phyloP scores from a whole-genome alignment of 2,113 vertebrate species.

The Corythornis cristatus region DNA sequence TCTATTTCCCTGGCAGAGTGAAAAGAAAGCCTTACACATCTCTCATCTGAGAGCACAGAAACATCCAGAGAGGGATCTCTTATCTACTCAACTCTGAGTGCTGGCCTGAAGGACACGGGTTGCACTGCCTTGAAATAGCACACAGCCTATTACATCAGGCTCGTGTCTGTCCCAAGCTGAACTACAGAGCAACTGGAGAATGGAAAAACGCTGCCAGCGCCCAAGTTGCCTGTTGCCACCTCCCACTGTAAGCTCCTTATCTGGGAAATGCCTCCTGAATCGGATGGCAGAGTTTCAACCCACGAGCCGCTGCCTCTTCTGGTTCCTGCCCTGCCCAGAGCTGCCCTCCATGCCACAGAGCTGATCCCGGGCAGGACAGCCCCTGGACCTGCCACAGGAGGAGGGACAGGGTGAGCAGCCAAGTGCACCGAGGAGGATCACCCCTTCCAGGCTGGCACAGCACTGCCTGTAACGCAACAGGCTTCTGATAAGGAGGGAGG shows the following conservation, averaged over 20 bases:
- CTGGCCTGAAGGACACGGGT: background rate
- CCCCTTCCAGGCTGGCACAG: background rate
- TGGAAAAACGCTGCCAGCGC: constrained; percentile 40
- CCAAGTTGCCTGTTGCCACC: constrained; percentile 46
- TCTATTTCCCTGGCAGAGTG: background rate
- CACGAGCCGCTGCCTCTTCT: background rate
- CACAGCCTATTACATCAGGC: constrained; percentile 40
- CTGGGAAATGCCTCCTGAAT: constrained; percentile 32
- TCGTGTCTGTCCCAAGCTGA: constrained; percentile 55
- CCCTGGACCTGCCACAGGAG: rapidly evolving
- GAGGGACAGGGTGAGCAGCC: background rate
- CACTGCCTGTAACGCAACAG: background rate
- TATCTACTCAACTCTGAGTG: constrained; percentile 3
- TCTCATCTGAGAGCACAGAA: background rate
- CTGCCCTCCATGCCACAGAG: rapidly evolving
- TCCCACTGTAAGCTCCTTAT: constrained; percentile 56
- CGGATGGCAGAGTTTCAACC: background rate
- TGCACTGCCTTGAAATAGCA: constrained; percentile 41
- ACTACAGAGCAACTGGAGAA: constrained; percentile 52
- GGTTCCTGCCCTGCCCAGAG: background rate
- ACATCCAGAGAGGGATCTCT: background rate
- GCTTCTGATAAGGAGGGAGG: constrained; percentile 22
- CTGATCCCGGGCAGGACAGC: background rate
- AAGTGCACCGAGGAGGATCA: background rate
- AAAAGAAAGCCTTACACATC: background rate